phyloP scores from a whole-genome alignment of 2,888 invertebrate species.

The Antitype chi region DNA sequence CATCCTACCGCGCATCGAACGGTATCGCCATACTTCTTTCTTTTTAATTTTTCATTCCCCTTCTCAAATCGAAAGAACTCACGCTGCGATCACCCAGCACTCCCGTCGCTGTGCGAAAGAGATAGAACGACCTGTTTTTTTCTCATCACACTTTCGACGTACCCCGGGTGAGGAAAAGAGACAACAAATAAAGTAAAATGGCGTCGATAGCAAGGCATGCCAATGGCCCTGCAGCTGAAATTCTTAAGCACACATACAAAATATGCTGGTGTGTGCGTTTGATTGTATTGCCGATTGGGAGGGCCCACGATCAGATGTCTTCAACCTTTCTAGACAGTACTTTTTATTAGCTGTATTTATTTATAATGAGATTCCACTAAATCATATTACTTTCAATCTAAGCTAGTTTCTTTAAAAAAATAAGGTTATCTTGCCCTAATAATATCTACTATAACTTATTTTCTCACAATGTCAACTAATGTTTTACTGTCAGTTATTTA shows the following conservation, averaged over 20 bases:
- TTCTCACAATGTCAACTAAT: background rate
- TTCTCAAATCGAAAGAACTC: constrained; percentile 84
- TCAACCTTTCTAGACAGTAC: constrained; percentile 70
- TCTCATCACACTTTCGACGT: constrained; percentile 68
- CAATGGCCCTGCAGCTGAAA: constrained; percentile 79
- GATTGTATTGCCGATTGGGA: constrained; percentile 77
- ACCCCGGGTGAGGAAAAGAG: constrained; percentile 73
- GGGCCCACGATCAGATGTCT: constrained; percentile 75
- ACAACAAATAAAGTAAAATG: constrained; percentile 84
- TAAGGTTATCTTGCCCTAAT: background rate
- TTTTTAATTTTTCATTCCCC: constrained; percentile 86
- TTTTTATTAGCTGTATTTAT: constrained; percentile 14
- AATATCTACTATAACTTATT: background rate
- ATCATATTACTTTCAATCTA: too few relatives aligned
- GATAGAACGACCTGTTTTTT: constrained; percentile 72
- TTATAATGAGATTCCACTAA: constrained; percentile 4
- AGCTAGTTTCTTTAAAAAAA: background rate
- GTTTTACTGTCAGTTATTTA: background rate
- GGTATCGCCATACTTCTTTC: constrained; percentile 77
- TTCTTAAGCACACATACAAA: constrained; percentile 82
- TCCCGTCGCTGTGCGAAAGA: constrained; percentile 75
- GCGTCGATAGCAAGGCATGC: constrained; percentile 81
- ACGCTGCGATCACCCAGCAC: constrained; percentile 77
- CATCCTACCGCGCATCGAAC: constrained; percentile 70
- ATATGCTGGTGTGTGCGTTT: constrained; percentile 75